phyloP scores from a whole-genome alignment of 2,113 vertebrate genomes.

The Heterocephalus glaber region DNA sequence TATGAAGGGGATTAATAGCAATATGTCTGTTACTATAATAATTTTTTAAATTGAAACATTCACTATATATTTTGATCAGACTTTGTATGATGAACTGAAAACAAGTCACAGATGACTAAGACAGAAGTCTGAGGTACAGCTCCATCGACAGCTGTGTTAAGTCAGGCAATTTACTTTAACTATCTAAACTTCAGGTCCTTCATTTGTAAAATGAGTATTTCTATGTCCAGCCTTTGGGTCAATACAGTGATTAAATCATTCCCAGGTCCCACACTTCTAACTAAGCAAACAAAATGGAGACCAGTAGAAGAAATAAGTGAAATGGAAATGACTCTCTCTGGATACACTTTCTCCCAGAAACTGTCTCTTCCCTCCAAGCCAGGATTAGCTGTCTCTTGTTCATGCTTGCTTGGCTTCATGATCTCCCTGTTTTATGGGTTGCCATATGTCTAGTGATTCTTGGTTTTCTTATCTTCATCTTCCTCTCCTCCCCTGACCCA shows the following conservation, averaged over 20 bases:
- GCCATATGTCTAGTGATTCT: neutral
- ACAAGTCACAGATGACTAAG: neutral
- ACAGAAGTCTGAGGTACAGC: neutral
- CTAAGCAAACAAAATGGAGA: neutral
- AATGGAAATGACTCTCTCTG: neutral
- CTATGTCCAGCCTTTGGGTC: neutral
- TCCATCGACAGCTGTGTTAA: neutral
- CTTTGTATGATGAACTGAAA: neutral
- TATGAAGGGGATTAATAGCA: neutral
- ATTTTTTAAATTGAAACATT: neutral
- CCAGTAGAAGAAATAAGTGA: neutral
- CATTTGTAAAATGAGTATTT: neutral
- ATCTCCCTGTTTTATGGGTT: neutral
- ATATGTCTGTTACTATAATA: neutral
- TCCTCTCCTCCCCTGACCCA: neutral
- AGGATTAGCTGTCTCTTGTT: neutral
- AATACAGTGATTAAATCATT: neutral
- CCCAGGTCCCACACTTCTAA: neutral
- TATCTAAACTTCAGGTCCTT: neutral
- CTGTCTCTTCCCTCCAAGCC: neutral
- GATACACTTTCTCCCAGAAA: neutral
- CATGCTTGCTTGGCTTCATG: accelerated
- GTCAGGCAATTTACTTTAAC: neutral
- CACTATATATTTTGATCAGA: neutral
- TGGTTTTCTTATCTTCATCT: neutral